Evolutionary conservation across 2,888 invertebrate genomes (phyloP).

Genomic region (Cantharis nigra): DNA sequence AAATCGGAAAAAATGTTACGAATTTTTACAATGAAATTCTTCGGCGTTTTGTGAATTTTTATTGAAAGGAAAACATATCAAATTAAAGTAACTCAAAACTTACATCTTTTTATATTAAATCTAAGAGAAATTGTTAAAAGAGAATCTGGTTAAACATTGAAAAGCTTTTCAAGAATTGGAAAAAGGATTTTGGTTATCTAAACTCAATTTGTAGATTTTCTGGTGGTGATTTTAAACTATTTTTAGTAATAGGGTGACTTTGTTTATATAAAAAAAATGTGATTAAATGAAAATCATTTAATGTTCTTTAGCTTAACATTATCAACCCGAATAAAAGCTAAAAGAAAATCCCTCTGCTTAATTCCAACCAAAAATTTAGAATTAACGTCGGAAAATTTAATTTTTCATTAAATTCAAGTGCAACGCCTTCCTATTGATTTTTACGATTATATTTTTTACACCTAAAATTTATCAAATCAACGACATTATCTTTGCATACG

Average conservation of each 20-base stretch:
- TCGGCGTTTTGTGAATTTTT: neutral
- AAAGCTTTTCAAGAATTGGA: neutral
- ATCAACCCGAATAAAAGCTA: neutral
- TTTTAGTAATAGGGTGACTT: neutral
- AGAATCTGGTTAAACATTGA: neutral
- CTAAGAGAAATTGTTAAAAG: neutral
- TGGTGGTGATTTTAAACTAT: neutral
- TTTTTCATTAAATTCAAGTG: neutral
- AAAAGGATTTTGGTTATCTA: neutral
- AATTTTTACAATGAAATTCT: neutral
- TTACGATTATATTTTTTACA: neutral
- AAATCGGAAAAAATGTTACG: neutral
- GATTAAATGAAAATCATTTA: neutral
- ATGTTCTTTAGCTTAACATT: neutral
- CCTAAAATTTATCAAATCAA: neutral
- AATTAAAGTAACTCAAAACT: neutral
- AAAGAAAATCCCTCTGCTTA: neutral
- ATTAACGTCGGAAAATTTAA: neutral
- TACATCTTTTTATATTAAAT: neutral
- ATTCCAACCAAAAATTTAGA: neutral
- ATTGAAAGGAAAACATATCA: neutral
- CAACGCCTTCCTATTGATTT: neutral
- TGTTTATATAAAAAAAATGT: neutral
- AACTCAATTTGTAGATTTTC: neutral
- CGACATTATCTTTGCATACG: neutral